A percentile compares a stretch with the other conserved stretches of the same genome.
Evolutionary conservation across 2,888 invertebrate species (phyloP).

Genomic region (Stenotaenia linearis): DNA sequence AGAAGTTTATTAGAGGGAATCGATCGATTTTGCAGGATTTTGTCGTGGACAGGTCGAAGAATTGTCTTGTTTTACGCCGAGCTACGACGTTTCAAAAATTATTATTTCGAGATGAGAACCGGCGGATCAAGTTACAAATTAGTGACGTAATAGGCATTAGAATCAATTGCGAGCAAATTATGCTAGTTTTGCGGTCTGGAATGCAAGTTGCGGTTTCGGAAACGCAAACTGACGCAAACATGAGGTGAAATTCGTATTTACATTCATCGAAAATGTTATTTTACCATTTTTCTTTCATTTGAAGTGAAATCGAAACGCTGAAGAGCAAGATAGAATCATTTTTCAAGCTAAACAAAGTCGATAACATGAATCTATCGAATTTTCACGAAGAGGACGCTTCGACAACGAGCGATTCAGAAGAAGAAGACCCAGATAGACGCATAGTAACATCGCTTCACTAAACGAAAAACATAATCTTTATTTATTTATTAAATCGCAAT

Average conservation of each 20-base stretch:
- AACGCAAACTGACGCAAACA: background rate
- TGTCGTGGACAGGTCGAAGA: background rate
- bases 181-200: conserved; percentile 28
- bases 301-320: conserved; percentile 21
- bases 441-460: background rate
- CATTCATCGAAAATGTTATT: background rate
- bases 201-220: conserved; percentile 27
- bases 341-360: conserved; percentile 32
- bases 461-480: background rate
- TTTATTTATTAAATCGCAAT: background rate
- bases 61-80: background rate
- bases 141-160: conserved; percentile 31
- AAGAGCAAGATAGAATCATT: conserved; percentile 30
- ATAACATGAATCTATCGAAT: conserved; percentile 1
- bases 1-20: background rate
- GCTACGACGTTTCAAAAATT: conserved; percentile 29
- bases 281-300: background rate
- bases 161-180: background rate
- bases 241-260: conserved; percentile 27
- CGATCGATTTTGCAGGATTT: conserved; percentile 30
- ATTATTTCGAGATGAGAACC: background rate
- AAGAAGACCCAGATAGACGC: background rate
- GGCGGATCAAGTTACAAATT: background rate
- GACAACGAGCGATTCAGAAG: background rate
- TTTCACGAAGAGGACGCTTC: background rate